These are phyloP conservation scores for Dallia pectoralis DNA, from an alignment of 2,797 vertebrate genomes.

Conservation along the genomic window DNA sequence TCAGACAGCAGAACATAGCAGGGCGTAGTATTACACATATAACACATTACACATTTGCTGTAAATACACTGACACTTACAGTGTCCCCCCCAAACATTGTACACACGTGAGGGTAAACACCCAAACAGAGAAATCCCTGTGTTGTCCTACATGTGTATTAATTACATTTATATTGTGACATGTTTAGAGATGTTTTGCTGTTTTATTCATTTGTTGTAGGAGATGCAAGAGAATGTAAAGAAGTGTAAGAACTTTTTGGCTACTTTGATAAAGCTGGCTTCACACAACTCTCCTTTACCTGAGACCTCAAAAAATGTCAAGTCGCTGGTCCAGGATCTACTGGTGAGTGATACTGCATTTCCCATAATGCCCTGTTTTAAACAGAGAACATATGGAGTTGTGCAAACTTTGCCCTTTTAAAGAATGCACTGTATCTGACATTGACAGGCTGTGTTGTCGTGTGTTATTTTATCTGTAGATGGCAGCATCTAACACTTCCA, in stretches of 20 bases:
- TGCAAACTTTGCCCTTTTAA: neutral
- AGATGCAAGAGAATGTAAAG: conserved; percentile 91
- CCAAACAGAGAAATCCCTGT: neutral
- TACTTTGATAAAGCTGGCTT: conserved; percentile 87
- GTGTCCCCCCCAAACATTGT: neutral
- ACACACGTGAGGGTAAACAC: too few relatives aligned
- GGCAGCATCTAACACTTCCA: conserved; percentile 62
- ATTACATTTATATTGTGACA: neutral
- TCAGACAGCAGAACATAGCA: conserved; percentile 59
- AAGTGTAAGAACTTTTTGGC: conserved; percentile 90
- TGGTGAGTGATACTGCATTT: conserved; percentile 69
- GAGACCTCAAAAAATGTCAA: conserved; percentile 88
- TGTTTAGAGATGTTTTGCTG: neutral
- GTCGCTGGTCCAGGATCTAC: conserved; percentile 83
- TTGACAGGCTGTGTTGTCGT: conserved; percentile 36
- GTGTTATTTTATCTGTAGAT: conserved; percentile 59
- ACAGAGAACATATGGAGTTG: neutral
- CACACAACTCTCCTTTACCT: conserved; percentile 84
- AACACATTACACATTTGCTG: conserved; percentile 31
- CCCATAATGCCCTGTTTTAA: neutral
- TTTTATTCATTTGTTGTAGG: conserved; percentile 58
- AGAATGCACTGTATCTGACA: neutral
- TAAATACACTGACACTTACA: conserved; percentile 9
- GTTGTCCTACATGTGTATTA: neutral
- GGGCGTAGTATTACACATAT: conserved; percentile 56